Percentiles rank a stretch among this genome's conserved stretches.
Conservation (phyloP, 2,797 vertebrate genomes). For the Anguilla megastoma region DNA sequence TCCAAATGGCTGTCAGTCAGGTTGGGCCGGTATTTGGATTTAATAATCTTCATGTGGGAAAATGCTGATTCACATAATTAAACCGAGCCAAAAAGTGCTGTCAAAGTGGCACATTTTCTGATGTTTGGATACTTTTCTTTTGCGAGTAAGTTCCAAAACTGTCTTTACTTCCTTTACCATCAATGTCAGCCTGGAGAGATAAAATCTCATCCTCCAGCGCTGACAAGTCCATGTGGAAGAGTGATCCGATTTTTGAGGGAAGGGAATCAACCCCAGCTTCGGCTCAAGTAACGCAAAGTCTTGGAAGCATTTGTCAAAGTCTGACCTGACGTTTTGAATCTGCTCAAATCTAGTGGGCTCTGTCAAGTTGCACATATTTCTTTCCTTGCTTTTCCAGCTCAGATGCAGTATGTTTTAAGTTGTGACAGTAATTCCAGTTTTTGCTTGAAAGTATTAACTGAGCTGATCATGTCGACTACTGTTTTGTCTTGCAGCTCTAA, state of each 20-base stretch:
- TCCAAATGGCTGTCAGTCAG: slow-evolving; percentile 16
- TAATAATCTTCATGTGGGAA: slow-evolving; percentile 10
- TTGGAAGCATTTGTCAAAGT: too few species aligned
- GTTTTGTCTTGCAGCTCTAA: too few species aligned
- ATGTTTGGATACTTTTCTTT: slow-evolving; percentile 15
- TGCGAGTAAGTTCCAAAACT: slow-evolving; percentile 14
- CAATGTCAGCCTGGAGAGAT: too few species aligned
- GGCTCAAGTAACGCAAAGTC: too few species aligned
- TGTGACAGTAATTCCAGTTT: neutral
- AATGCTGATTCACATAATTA: slow-evolving; percentile 17
- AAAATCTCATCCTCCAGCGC: too few species aligned
- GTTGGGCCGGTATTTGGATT: slow-evolving; percentile 1
- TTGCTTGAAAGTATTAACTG: too few species aligned
- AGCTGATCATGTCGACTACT: too few species aligned
- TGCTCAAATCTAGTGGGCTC: too few species aligned
- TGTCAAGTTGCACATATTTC: neutral
- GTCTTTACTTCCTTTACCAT: neutral
- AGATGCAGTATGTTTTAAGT: slow-evolving; percentile 30
- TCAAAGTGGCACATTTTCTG: slow-evolving; percentile 21
- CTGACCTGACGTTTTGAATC: too few species aligned
- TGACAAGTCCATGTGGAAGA: too few species aligned
- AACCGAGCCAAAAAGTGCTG: slow-evolving; percentile 18
- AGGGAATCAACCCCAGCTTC: too few species aligned
- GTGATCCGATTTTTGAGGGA: too few species aligned
- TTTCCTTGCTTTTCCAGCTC: slow-evolving; percentile 2